phyloP scores from a whole-genome alignment of 2,888 invertebrate species.

The Cerceris ruficornis region DNA sequence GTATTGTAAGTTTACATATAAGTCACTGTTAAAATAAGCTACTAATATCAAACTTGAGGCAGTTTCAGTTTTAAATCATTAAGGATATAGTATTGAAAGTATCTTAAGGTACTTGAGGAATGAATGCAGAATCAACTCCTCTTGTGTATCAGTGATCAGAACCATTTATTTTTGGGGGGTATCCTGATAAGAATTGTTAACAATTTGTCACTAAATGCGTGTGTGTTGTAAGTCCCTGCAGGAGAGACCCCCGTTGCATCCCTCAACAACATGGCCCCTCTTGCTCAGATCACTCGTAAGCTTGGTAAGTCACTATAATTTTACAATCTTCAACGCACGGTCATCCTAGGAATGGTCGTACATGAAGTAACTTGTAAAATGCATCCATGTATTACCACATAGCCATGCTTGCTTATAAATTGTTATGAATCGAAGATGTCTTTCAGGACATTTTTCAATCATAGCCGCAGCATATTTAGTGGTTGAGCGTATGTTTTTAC shows the following conservation, averaged over 20 bases:
- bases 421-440: conserved; percentile 55
- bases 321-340: conserved; percentile 68
- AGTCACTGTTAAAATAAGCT: conserved; percentile 26
- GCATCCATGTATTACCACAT: conserved; percentile 43
- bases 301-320: conserved; percentile 90
- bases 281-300: conserved; percentile 94
- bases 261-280: conserved; percentile 92
- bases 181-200: conserved; percentile 63
- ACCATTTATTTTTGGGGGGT: conserved; percentile 66
- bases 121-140: conserved; percentile 52
- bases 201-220: conserved; percentile 74
- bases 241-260: conserved; percentile 86
- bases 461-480: conserved; percentile 59
- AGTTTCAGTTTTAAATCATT: conserved; percentile 50
- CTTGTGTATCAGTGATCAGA: conserved; percentile 58
- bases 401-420: conserved; percentile 56
- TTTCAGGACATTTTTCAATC: conserved; percentile 59
- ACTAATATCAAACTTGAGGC: conserved; percentile 45
- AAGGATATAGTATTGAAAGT: conserved; percentile 47
- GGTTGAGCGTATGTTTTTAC: conserved; percentile 59
- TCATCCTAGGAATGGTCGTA: conserved; percentile 68
- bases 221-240: conserved; percentile 81
- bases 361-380: conserved; percentile 49
- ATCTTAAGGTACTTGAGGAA: conserved; percentile 62
- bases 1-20: conserved; percentile 9